These are phyloP conservation scores for Platycnemis pennipes DNA, from an alignment of 2,888 invertebrate species.

Conservation along the genomic window DNA sequence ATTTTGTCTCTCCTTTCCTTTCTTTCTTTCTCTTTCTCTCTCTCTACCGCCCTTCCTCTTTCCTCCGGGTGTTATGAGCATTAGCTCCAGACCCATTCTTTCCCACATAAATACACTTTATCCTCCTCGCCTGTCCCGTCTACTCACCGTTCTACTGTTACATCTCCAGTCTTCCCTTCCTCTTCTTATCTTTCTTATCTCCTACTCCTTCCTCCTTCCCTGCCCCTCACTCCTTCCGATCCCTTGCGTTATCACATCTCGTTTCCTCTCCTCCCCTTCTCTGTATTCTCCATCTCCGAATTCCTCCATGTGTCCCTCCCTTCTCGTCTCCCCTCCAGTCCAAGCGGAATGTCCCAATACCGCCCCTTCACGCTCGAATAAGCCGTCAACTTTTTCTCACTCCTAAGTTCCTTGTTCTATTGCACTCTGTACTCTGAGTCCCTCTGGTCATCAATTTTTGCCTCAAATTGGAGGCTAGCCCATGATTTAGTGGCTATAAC, in stretches of 20 bases:
- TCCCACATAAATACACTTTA: conserved; percentile 22
- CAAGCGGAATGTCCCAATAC: not conserved
- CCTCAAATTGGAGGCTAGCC: too few species aligned
- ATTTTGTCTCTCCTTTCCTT: not conserved
- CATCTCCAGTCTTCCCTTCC: not conserved
- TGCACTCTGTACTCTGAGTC: too few species aligned
- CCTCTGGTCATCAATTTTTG: too few species aligned
- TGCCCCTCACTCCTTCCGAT: not conserved
- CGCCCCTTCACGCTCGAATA: not conserved
- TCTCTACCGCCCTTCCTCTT: not conserved
- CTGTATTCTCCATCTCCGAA: not conserved
- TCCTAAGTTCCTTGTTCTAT: too few species aligned
- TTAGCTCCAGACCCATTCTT: not conserved
- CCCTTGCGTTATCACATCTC: not conserved
- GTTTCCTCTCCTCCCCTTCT: not conserved
- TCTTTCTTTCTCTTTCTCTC: not conserved
- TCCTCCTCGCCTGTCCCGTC: not conserved
- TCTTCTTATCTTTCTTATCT: not conserved
- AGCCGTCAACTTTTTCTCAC: too few species aligned
- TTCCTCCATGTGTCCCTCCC: not conserved
- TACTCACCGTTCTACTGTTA: not conserved
- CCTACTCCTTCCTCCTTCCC: not conserved
- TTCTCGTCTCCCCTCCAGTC: too few species aligned
- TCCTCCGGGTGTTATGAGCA: not conserved
- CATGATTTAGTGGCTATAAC: too few species aligned